A percentile compares a stretch with the other conserved stretches of the same genome.
phyloP scores from a whole-genome alignment of 2,113 vertebrate species.

The Clupea harengus region DNA sequence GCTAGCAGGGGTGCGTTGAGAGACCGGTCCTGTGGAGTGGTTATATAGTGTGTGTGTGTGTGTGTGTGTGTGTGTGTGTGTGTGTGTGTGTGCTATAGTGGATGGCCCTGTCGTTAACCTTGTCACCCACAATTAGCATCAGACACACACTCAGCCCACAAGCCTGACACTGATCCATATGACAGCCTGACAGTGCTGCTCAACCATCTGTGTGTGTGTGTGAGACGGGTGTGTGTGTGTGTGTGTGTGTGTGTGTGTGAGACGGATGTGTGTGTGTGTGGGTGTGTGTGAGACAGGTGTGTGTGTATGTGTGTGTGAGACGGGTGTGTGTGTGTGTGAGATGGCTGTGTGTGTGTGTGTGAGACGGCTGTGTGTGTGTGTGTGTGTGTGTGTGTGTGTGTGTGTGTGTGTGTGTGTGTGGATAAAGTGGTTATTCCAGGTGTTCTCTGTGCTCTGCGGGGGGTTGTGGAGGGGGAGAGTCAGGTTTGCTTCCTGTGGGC shows the following conservation, averaged over 20 bases:
- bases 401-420: too few species aligned
- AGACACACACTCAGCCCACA: conserved; percentile 45
- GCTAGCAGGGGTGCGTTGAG: background rate
- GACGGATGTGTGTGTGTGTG: background rate
- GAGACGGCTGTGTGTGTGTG: background rate
- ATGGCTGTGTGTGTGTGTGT: background rate
- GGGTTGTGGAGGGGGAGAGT: too few species aligned
- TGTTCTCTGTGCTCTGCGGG: too few species aligned
- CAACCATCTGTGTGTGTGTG: background rate
- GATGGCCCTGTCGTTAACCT: conserved; percentile 65
- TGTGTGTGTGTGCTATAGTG: conserved; percentile 51
- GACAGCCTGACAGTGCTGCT: conserved; percentile 56
- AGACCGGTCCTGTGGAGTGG: conserved; percentile 59
- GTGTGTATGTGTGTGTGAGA: background rate
- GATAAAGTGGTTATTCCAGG: too few species aligned
- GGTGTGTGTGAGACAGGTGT: background rate
- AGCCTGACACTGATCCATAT: conserved; percentile 45
- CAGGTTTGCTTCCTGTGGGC: too few species aligned
- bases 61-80: conserved; percentile 25
- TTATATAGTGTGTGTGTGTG: conserved; percentile 30
- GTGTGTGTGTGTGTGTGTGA: background rate
- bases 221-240: background rate
- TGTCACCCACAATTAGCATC: conserved; percentile 73
- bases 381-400: background rate
- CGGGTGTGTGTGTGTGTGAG: background rate